phyloP scores from a whole-genome alignment of 2,113 vertebrate genomes.

The Gallinago jamesoni region DNA sequence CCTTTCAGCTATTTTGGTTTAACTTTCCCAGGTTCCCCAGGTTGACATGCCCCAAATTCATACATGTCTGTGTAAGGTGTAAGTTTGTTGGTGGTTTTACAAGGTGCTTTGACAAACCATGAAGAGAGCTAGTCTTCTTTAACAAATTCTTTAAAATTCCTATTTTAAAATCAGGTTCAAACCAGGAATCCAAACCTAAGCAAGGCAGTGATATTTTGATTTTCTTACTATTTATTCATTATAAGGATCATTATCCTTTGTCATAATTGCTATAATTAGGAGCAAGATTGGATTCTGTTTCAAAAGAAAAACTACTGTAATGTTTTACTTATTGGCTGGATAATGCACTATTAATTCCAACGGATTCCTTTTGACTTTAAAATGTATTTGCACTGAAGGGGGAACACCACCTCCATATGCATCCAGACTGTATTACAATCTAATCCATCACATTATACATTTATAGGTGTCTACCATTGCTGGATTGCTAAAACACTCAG shows the following conservation, averaged over 20 bases:
- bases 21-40: conserved; percentile 22
- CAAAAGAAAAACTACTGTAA: background rate
- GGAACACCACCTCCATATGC: conserved; percentile 69
- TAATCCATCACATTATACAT: conserved; percentile 74
- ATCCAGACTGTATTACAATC: conserved; percentile 71
- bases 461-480: conserved; percentile 73
- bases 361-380: conserved; percentile 69
- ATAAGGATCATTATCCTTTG: background rate
- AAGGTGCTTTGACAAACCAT: background rate
- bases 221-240: background rate
- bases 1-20: conserved; percentile 46
- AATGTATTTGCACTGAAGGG: conserved; percentile 75
- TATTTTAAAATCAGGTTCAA: background rate
- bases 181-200: background rate
- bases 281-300: background rate
- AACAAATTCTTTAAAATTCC: background rate
- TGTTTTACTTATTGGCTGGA: conserved; percentile 52
- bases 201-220: background rate
- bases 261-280: background rate
- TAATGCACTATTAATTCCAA: conserved; percentile 72
- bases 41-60: background rate
- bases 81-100: conserved; percentile 2
- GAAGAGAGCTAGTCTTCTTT: background rate
- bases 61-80: background rate
- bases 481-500: conserved; percentile 64